A percentile compares a stretch with the other conserved stretches of the same genome.
phyloP scores from a whole-genome alignment of 2,113 vertebrate species.

The Thamnophis sirtalis region DNA sequence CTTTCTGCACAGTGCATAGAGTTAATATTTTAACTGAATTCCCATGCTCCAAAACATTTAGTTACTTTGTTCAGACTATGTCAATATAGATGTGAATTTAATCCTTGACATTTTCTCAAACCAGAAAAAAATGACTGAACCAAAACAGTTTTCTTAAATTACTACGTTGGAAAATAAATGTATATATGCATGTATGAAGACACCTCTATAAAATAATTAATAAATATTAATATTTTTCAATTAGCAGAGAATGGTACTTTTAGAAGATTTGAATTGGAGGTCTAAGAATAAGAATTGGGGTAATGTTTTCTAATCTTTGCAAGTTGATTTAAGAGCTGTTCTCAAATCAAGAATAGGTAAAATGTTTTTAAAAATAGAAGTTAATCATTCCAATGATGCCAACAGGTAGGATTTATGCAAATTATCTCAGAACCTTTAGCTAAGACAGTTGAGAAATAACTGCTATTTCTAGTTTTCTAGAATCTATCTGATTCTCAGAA shows the following conservation, averaged over 20 bases:
- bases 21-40: neutral
- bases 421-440: neutral
- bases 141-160: neutral
- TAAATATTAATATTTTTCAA: neutral
- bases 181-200: neutral
- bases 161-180: neutral
- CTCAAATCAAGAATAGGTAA: neutral
- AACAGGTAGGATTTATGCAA: neutral
- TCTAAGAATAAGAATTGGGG: neutral
- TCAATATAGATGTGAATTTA: neutral
- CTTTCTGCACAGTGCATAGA: neutral
- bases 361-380: neutral
- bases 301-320: neutral
- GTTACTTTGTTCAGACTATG: neutral
- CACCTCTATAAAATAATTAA: neutral
- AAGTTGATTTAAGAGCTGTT: neutral
- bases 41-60: neutral
- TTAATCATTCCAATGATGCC: neutral
- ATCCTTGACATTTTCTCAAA: neutral
- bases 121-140: neutral
- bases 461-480: neutral
- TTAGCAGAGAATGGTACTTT: neutral
- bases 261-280: neutral
- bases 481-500: neutral
- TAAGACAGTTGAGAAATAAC: neutral